These are phyloP conservation scores for Solea senegalensis DNA, from an alignment of 2,113 vertebrate genomes.

Conservation along the genomic window DNA sequence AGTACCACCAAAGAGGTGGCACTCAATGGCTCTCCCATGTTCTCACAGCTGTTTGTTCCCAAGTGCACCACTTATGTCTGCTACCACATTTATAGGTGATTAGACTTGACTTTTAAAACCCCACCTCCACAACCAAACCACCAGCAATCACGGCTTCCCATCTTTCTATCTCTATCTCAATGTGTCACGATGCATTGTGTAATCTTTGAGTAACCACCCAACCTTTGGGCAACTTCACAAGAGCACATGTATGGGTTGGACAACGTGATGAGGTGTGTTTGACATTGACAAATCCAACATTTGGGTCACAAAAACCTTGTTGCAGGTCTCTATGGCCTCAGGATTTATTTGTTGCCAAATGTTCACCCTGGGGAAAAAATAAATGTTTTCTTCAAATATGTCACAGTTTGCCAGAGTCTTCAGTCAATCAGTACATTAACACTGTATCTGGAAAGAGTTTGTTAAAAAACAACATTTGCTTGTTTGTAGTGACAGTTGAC, in stretches of 20 bases:
- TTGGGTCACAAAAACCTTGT: conserved; percentile 53
- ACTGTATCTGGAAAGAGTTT: too few species aligned
- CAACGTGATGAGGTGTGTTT: conserved; percentile 3
- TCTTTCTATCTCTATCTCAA: conserved; percentile 13
- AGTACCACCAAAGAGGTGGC: conserved; percentile 40
- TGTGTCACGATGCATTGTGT: not conserved
- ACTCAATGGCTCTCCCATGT: conserved; percentile 48
- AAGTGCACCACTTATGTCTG: conserved; percentile 9
- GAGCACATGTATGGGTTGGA: not conserved
- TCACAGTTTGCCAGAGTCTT: too few species aligned
- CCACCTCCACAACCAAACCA: conserved; percentile 36
- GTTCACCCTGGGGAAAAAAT: not conserved
- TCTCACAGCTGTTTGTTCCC: conserved; percentile 37
- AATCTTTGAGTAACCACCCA: not conserved
- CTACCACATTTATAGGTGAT: conserved; percentile 48
- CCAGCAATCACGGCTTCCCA: conserved; percentile 24
- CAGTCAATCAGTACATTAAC: too few species aligned
- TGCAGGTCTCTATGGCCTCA: conserved; percentile 47
- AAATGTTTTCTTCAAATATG: too few species aligned
- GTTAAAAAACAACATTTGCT: too few species aligned
- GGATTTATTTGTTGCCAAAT: conserved; percentile 39
- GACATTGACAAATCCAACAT: conserved; percentile 46
- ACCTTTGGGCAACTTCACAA: conserved; percentile 8
- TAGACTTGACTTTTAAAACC: conserved; percentile 2
- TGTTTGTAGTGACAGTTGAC: too few species aligned